Evolutionary conservation across 2,113 vertebrate species (phyloP).

Genomic region (Balaenoptera acutorostrata): DNA sequence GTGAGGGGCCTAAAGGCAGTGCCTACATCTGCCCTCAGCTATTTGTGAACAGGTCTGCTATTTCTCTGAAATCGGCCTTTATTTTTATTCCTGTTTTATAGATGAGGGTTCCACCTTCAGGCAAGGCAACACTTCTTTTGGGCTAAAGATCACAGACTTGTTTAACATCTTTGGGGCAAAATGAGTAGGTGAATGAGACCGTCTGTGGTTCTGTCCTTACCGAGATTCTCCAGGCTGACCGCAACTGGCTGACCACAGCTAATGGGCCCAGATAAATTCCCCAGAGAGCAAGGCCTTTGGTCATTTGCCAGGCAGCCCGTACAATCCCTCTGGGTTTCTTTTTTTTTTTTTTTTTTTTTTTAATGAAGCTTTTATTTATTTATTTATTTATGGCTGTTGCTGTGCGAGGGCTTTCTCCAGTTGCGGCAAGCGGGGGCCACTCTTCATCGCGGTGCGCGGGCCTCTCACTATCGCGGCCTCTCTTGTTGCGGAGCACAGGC

Average conservation of each 20-base stretch:
- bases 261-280: background rate
- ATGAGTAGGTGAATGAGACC: background rate
- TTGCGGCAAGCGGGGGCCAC: no score
- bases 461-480: no score
- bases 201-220: background rate
- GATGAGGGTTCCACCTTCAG: background rate
- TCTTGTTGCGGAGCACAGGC: no score
- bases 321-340: background rate
- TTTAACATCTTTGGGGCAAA: background rate
- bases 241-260: background rate
- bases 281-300: background rate
- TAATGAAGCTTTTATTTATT: no score
- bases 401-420: no score
- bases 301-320: background rate
- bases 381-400: no score
- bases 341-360: no score
- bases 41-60: background rate
- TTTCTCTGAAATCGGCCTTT: background rate
- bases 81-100: background rate
- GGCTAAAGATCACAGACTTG: background rate
- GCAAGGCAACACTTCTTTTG: background rate
- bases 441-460: no score
- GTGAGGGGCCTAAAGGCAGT: fast-evolving
- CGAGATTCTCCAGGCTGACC: background rate
- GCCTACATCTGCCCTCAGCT: background rate